phyloP scores from a whole-genome alignment of 2,113 vertebrate species.

The Lethenteron reissneri region DNA sequence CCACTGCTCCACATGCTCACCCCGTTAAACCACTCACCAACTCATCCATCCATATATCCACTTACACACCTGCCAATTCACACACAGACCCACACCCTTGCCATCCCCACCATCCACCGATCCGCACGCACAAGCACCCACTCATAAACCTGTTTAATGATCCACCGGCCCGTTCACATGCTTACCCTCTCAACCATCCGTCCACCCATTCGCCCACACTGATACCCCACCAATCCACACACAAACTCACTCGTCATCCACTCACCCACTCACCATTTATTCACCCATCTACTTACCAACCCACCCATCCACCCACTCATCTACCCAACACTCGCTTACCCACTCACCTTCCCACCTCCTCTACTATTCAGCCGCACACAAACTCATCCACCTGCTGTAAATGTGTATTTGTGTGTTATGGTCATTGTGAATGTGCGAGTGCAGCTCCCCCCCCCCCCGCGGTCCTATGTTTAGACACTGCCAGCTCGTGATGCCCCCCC shows the following conservation, averaged over 20 bases:
- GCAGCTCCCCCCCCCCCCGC: too few relatives aligned
- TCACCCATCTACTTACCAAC: background rate
- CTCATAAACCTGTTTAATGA: background rate
- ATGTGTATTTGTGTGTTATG: too few relatives aligned
- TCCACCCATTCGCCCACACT: background rate
- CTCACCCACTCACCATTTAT: background rate
- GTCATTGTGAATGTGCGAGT: too few relatives aligned
- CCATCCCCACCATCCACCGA: background rate
- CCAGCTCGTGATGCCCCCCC: too few relatives aligned
- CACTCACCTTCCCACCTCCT: background rate
- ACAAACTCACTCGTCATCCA: background rate
- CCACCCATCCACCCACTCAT: background rate
- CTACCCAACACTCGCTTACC: background rate
- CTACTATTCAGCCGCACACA: too few relatives aligned
- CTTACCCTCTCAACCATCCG: background rate
- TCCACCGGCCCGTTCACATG: background rate
- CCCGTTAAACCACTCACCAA: too few relatives aligned
- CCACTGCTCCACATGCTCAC: background rate
- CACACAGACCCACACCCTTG: background rate
- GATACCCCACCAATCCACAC: background rate
- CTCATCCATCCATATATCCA: background rate
- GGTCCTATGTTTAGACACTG: too few relatives aligned
- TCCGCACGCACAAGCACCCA: background rate
- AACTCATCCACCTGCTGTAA: too few relatives aligned
- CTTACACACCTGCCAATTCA: background rate